These are phyloP conservation scores for Poeciliopsis gracilis DNA, from an alignment of 2,797 vertebrate species.

Conservation along the genomic window DNA sequence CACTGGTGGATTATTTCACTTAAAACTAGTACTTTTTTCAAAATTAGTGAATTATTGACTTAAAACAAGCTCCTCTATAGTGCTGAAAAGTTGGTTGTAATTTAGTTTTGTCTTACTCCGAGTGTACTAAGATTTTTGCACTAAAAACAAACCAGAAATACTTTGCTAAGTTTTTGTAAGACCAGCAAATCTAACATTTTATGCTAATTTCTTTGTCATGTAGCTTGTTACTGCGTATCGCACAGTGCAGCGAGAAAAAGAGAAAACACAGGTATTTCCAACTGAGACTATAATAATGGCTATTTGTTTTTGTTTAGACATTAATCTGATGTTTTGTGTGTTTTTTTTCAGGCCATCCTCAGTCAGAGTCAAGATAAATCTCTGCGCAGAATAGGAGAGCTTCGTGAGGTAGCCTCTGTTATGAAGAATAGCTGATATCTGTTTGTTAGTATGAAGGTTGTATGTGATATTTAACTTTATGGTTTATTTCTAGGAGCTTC, in stretches of 20 bases:
- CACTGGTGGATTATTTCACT: too few relatives aligned
- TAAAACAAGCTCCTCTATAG: too few relatives aligned
- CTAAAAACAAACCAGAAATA: too few relatives aligned
- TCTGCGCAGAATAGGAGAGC: slow-evolving; percentile 93
- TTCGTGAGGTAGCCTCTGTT: slow-evolving; percentile 84
- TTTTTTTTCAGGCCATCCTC: slow-evolving; percentile 85
- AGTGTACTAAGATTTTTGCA: too few relatives aligned
- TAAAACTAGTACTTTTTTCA: too few relatives aligned
- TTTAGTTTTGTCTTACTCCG: too few relatives aligned
- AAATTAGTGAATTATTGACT: too few relatives aligned
- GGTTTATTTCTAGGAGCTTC: slow-evolving; percentile 86
- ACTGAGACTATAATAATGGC: background rate
- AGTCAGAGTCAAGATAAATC: slow-evolving; percentile 98
- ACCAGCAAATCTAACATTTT: background rate
- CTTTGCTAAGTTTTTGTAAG: background rate
- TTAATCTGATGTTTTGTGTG: slow-evolving; percentile 5
- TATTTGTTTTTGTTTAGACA: background rate
- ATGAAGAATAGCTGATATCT: slow-evolving; percentile 9
- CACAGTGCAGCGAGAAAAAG: slow-evolving; percentile 91
- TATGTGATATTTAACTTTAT: background rate
- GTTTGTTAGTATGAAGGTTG: background rate
- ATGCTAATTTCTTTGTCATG: slow-evolving; percentile 25
- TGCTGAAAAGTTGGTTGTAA: too few relatives aligned
- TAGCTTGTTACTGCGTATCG: slow-evolving; percentile 92
- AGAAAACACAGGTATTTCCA: slow-evolving; percentile 91